Percentiles rank a stretch among this genome's conserved stretches.
Evolutionary conservation across 2,888 invertebrate species (phyloP).

Genomic region (Agrilus cyanescens): DNA sequence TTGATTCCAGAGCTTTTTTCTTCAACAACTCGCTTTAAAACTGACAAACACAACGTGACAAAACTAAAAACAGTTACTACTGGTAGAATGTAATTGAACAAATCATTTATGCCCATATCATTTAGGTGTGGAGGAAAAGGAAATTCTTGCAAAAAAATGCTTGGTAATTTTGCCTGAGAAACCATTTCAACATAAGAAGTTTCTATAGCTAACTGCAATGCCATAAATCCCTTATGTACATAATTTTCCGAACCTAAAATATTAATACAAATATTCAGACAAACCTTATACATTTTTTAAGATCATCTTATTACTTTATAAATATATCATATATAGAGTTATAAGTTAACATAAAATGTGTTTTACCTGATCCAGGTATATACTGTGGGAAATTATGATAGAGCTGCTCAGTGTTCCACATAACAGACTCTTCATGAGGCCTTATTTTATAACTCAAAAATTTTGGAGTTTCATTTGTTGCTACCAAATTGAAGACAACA

Average conservation of each 20-base stretch:
- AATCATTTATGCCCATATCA: slow-evolving; percentile 23
- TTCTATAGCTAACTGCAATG: slow-evolving; percentile 49
- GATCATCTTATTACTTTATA: neutral
- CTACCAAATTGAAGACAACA: slow-evolving; percentile 22
- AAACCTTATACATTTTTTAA: neutral
- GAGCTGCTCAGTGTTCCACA: slow-evolving; percentile 22
- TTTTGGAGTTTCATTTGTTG: slow-evolving; percentile 12
- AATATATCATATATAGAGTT: slow-evolving; percentile 15
- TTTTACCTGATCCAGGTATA: slow-evolving; percentile 10
- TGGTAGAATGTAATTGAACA: slow-evolving; percentile 32
- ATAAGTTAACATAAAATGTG: too few relatives aligned
- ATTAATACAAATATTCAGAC: slow-evolving; percentile 4
- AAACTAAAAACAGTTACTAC: slow-evolving; percentile 36
- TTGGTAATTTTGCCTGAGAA: slow-evolving; percentile 9
- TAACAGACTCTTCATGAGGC: slow-evolving; percentile 19
- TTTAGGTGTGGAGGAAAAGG: slow-evolving; percentile 39
- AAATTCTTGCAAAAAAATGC: slow-evolving; percentile 40
- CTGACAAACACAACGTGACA: slow-evolving; percentile 40
- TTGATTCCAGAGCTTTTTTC: slow-evolving; percentile 49
- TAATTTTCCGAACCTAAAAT: slow-evolving; percentile 34
- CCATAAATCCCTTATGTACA: slow-evolving; percentile 40
- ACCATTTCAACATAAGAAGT: slow-evolving; percentile 39
- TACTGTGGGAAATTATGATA: slow-evolving; percentile 9
- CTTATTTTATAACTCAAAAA: slow-evolving; percentile 26
- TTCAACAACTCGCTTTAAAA: slow-evolving; percentile 43